Conservation (phyloP, 2,888 invertebrate genomes). For the Dromius quadrimaculatus region DNA sequence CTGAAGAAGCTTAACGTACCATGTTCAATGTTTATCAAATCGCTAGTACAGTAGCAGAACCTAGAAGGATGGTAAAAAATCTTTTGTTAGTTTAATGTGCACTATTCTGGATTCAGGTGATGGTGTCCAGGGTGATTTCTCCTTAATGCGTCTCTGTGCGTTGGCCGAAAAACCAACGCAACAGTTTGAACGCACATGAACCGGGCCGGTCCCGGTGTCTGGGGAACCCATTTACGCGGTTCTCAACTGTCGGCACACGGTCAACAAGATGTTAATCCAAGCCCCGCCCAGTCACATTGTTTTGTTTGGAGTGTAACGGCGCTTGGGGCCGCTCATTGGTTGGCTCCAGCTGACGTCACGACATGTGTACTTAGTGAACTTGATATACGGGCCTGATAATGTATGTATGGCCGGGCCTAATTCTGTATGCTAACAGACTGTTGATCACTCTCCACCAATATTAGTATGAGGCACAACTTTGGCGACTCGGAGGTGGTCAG, state of each 20-base stretch:
- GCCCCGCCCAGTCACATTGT: constrained; percentile 48
- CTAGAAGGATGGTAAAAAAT: too few species aligned
- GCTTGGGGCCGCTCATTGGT: constrained; percentile 36
- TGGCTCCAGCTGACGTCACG: constrained; percentile 35
- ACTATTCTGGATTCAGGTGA: too few species aligned
- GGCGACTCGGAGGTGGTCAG: neutral
- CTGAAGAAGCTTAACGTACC: too few species aligned
- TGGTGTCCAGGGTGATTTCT: neutral
- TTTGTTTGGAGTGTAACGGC: constrained; percentile 50
- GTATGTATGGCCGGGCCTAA: constrained; percentile 50
- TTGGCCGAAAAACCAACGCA: constrained; percentile 35
- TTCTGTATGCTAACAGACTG: constrained; percentile 43
- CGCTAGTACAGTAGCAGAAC: too few species aligned
- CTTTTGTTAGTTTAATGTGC: too few species aligned
- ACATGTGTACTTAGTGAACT: constrained; percentile 48
- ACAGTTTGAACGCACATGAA: constrained; percentile 21
- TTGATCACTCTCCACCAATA: constrained; percentile 16
- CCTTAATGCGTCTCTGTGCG: constrained; percentile 18
- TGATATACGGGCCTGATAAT: constrained; percentile 50
- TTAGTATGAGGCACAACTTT: neutral
- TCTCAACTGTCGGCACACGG: constrained; percentile 51
- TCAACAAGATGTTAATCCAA: constrained; percentile 47
- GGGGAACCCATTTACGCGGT: constrained; percentile 47
- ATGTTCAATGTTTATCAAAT: too few species aligned
- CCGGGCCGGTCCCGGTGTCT: constrained; percentile 34